phyloP scores from a whole-genome alignment of 2,113 vertebrate species.

The Rattus rattus region DNA sequence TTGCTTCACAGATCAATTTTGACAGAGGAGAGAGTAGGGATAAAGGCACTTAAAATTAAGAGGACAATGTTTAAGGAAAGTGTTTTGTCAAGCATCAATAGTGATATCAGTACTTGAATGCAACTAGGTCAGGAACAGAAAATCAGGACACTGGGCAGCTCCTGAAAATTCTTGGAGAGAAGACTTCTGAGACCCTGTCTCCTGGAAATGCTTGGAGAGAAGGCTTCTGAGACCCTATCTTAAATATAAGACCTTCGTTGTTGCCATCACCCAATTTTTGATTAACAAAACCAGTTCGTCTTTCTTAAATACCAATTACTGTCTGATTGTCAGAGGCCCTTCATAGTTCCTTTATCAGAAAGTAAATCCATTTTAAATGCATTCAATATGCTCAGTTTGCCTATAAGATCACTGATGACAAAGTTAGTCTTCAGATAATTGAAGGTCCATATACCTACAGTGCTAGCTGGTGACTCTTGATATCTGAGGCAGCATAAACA shows the following conservation, averaged over 20 bases:
- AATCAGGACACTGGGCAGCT: neutral
- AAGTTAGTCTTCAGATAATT: neutral
- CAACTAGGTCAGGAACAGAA: neutral
- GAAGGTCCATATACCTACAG: neutral
- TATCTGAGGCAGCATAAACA: neutral
- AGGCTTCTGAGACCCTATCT: neutral
- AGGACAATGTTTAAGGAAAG: neutral
- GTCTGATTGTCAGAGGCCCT: neutral
- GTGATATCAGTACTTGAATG: neutral
- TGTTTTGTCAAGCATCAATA: neutral
- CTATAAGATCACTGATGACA: neutral
- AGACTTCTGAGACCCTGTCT: too few species aligned
- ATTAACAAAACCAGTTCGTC: neutral
- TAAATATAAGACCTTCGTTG: neutral
- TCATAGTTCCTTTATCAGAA: neutral
- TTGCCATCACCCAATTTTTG: neutral
- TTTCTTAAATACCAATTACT: neutral
- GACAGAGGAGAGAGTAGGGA: neutral
- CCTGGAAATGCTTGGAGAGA: too few species aligned
- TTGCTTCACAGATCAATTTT: neutral
- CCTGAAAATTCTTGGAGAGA: neutral
- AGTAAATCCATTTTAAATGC: neutral
- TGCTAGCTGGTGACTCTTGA: neutral
- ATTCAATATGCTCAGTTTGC: neutral
- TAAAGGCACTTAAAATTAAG: neutral